These are phyloP conservation scores for Acropora tenuis DNA, from an alignment of 64 coral and sea anemone species.

Conservation along the genomic window DNA sequence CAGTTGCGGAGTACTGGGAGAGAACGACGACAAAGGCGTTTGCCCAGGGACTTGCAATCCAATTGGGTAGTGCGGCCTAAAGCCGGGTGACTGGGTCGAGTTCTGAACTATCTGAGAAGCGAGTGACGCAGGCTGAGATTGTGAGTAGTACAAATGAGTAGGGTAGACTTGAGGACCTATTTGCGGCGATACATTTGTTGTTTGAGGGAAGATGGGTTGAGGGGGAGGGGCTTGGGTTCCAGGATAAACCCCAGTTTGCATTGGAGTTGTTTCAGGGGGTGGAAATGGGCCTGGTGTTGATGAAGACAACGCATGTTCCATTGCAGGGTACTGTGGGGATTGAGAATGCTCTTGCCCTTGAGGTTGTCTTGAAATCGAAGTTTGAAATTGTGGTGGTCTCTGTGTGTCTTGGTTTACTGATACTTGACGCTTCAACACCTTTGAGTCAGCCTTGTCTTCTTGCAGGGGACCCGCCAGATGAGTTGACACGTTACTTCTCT, in stretches of 20 bases:
- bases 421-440: not conserved
- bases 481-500: not conserved
- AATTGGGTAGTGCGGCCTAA: slow-evolving; percentile 35
- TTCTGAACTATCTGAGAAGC: not conserved
- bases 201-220: not conserved
- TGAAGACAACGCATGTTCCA: not conserved
- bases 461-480: not conserved
- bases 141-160: slow-evolving; percentile 7
- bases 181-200: slow-evolving; percentile 10
- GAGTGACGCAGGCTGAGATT: slow-evolving; percentile 28
- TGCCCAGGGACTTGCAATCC: slow-evolving; percentile 20
- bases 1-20: slow-evolving; percentile 14
- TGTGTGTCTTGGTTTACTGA: slow-evolving; percentile 18
- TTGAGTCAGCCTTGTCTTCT: not conserved
- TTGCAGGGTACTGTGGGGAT: not conserved
- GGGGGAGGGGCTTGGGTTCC: slow-evolving; percentile 1
- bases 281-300: slow-evolving; percentile 3
- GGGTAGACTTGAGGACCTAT: not conserved
- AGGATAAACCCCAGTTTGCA: not conserved
- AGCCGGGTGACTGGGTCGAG: not conserved
- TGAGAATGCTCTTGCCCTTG: not conserved
- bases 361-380: not conserved
- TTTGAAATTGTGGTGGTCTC: not conserved
- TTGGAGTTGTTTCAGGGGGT: not conserved
- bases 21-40: slow-evolving; percentile 11